Percentiles rank a stretch among this genome's conserved stretches.
Evolutionary conservation across 2,888 invertebrate genomes (phyloP).

Genomic region (Melanchra persicariae): DNA sequence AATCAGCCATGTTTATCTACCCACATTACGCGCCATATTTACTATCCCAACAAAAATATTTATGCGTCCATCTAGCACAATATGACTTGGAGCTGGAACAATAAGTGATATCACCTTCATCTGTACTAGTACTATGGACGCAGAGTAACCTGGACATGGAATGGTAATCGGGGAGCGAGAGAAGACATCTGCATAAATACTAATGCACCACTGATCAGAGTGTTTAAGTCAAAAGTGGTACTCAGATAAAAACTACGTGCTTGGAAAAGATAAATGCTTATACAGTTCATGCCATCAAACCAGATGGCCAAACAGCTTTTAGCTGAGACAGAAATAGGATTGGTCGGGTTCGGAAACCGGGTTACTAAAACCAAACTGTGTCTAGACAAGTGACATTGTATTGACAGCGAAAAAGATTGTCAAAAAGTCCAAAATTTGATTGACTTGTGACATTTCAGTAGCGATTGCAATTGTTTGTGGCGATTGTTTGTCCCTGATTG

Average conservation of each 20-base stretch:
- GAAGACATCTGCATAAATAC: not conserved
- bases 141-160: constrained; percentile 39
- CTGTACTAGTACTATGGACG: constrained; percentile 26
- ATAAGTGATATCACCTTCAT: constrained; percentile 63
- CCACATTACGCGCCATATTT: constrained; percentile 40
- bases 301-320: not conserved
- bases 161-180: not conserved
- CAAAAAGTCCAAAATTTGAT: too few relatives aligned
- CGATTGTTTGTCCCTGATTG: too few relatives aligned
- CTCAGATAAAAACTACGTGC: not conserved
- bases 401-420: too few relatives aligned
- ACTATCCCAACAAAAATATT: constrained; percentile 55
- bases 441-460: not conserved
- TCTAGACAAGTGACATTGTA: too few relatives aligned
- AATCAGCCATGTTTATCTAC: constrained; percentile 41
- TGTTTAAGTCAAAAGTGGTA: not conserved
- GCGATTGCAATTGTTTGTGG: too few relatives aligned
- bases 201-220: not conserved
- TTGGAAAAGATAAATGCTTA: not conserved
- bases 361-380: too few relatives aligned
- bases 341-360: not conserved
- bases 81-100: constrained; percentile 36
- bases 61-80: constrained; percentile 36
- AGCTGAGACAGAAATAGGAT: not conserved
- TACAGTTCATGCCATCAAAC: not conserved